phyloP scores from a whole-genome alignment of 2,113 vertebrate species.

The Psittacus erithacus region DNA sequence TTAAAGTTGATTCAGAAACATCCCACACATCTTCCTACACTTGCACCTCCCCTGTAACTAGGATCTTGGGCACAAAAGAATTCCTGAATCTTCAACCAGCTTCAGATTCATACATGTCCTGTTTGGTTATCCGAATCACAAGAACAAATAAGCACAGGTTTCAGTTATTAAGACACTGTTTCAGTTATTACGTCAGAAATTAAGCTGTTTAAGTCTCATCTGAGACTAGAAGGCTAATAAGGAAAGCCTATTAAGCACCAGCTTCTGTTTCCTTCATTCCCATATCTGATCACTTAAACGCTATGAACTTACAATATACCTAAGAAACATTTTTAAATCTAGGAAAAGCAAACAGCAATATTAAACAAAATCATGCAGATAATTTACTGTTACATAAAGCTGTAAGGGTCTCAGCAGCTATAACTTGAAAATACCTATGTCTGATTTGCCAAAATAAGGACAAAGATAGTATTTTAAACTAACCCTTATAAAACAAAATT shows the following conservation, averaged over 20 bases:
- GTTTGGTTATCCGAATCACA: not conserved
- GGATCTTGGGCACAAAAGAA: not conserved
- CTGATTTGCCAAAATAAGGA: not conserved
- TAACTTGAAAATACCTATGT: not conserved
- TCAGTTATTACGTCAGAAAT: conserved; percentile 19
- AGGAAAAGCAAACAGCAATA: not conserved
- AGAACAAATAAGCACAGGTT: not conserved
- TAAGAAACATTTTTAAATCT: not conserved
- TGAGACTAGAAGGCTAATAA: conserved; percentile 5
- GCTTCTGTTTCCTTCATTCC: conserved; percentile 12
- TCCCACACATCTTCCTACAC: not conserved
- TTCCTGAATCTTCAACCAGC: not conserved
- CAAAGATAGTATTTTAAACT: not conserved
- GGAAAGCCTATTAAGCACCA: conserved; percentile 21
- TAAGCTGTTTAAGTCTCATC: conserved; percentile 12
- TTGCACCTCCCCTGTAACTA: not conserved
- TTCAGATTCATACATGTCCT: not conserved
- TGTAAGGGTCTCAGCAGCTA: not conserved
- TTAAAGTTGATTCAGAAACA: not conserved
- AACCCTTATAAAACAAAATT: not conserved
- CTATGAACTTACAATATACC: not conserved
- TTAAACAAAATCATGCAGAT: not conserved
- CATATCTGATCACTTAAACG: not conserved
- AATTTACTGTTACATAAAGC: not conserved
- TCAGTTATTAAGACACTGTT: not conserved